Conservation (phyloP, 2,797 vertebrate species). For the Lophura swinhoii region DNA sequence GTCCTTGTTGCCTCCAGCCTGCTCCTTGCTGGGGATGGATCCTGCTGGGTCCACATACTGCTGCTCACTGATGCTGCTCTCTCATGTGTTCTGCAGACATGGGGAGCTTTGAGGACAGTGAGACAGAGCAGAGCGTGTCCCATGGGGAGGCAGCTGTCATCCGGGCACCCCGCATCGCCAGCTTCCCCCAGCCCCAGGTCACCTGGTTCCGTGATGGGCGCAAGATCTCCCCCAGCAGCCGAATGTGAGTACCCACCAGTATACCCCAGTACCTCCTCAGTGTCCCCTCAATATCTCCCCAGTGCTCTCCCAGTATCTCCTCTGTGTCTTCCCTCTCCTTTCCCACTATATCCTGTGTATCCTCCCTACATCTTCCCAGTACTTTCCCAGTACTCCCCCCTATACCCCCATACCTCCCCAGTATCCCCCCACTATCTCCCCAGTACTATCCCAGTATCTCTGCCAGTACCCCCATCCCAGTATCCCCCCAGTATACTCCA, state of each 20-base stretch:
- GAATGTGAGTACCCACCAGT: constrained; percentile 88
- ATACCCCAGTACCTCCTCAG: fast-evolving
- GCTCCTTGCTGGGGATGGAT: fast-evolving
- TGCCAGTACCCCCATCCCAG: no score
- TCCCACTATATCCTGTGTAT: no score
- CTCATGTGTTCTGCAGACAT: constrained; percentile 82
- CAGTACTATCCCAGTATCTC: no score
- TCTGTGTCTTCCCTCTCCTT: background rate
- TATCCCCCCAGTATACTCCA: no score
- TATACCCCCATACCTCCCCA: no score
- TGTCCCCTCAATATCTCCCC: background rate
- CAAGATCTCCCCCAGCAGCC: constrained; percentile 96
- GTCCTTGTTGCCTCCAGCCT: background rate
- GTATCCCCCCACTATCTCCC: no score
- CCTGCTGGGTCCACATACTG: fast-evolving
- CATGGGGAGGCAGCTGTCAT: constrained; percentile 93
- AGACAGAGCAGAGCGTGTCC: constrained; percentile 86
- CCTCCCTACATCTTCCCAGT: no score
- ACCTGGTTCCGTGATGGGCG: constrained; percentile 96
- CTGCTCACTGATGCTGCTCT: fast-evolving
- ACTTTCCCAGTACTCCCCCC: no score
- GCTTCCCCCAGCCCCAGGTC: constrained; percentile 95
- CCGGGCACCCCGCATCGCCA: constrained; percentile 88
- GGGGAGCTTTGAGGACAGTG: constrained; percentile 94
- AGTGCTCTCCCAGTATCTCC: background rate